phyloP scores from a whole-genome alignment of 2,113 vertebrate species.

The Eubucco bourcierii region DNA sequence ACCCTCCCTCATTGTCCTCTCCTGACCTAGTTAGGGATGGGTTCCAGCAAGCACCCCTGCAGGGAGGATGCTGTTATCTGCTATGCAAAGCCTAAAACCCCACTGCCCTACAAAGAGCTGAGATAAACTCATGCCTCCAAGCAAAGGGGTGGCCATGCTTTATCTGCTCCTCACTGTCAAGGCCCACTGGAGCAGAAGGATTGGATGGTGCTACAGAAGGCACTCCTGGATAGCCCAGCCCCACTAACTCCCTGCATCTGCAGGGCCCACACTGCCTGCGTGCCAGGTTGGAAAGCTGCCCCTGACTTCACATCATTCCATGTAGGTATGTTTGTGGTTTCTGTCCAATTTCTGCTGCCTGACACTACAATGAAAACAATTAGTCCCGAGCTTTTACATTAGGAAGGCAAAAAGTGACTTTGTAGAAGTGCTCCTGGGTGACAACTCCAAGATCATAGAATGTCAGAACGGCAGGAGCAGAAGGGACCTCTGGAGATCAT shows the following conservation, averaged over 20 bases:
- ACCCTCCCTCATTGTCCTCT: background rate
- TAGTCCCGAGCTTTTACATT: background rate
- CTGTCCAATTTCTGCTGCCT: background rate
- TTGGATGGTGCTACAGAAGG: background rate
- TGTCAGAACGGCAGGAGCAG: too few relatives aligned
- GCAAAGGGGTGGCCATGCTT: slow-evolving; percentile 38
- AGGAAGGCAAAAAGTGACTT: background rate
- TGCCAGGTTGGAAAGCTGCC: slow-evolving; percentile 38
- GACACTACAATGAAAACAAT: background rate
- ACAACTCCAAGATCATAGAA: background rate
- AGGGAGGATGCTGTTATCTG: background rate
- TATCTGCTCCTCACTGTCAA: slow-evolving; percentile 38
- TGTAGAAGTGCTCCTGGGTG: background rate
- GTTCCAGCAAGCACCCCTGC: background rate
- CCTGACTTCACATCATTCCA: background rate
- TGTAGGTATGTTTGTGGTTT: background rate
- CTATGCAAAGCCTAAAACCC: background rate
- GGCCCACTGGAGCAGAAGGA: slow-evolving; percentile 47
- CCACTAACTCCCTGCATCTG: slow-evolving; percentile 44
- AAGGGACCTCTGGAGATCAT: too few relatives aligned
- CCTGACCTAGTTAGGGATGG: background rate
- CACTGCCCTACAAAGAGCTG: slow-evolving; percentile 16
- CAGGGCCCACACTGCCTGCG: background rate
- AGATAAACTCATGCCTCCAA: slow-evolving; percentile 32
- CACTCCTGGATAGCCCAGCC: slow-evolving; percentile 45